phyloP scores from a whole-genome alignment of 2,113 vertebrate species.

The Lichenostomus cassidix region DNA sequence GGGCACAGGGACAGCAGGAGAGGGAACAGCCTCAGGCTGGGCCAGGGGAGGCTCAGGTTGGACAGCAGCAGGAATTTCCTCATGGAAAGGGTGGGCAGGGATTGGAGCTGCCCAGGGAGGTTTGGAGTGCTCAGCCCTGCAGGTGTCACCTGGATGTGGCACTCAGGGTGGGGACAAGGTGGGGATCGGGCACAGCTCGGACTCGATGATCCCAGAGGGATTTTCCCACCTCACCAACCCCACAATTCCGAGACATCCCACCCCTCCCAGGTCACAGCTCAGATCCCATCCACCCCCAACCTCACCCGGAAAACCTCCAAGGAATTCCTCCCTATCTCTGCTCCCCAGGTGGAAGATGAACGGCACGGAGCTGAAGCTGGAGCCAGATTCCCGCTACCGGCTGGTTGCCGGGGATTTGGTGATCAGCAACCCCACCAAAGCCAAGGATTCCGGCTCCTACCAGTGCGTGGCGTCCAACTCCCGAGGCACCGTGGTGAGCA shows the following conservation, averaged over 20 bases:
- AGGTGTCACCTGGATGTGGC: not conserved
- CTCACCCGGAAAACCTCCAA: not conserved
- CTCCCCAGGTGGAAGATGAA: slow-evolving; percentile 91
- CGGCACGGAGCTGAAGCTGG: slow-evolving; percentile 85
- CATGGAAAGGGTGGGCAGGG: not conserved
- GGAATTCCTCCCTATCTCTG: not conserved
- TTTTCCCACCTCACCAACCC: not conserved
- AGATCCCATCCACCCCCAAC: not conserved
- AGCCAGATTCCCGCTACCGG: slow-evolving; percentile 81
- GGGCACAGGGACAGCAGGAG: not conserved
- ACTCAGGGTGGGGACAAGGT: not conserved
- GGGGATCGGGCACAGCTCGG: accelerated
- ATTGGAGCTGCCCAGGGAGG: not conserved
- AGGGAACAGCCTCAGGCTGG: not conserved
- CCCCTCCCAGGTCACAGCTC: not conserved
- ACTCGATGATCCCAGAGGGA: not conserved
- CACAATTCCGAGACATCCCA: not conserved
- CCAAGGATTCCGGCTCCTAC: slow-evolving; percentile 88
- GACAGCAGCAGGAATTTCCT: not conserved
- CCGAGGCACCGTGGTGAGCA: slow-evolving; percentile 90
- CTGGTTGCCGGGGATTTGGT: slow-evolving; percentile 91
- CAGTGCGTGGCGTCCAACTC: slow-evolving; percentile 92
- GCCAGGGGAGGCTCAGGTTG: not conserved
- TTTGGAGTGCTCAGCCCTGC: not conserved
- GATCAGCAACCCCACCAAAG: slow-evolving; percentile 83